These are phyloP conservation scores for Callithrix jacchus DNA, from an alignment of 2,113 vertebrate species.

Conservation along the genomic window DNA sequence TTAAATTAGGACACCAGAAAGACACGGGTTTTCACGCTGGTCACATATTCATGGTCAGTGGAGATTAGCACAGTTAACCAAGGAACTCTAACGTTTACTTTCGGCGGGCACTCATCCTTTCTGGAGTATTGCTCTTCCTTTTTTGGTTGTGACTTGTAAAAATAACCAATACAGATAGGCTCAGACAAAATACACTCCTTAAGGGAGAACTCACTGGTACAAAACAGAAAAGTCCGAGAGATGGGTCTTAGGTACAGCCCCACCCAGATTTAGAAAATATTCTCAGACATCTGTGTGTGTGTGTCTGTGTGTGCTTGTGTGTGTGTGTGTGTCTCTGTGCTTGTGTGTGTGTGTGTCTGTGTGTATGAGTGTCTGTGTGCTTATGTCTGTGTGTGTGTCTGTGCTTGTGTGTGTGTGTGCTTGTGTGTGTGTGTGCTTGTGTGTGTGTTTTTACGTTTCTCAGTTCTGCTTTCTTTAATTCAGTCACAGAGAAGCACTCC, in stretches of 20 bases:
- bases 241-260: neutral
- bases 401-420: neutral
- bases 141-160: neutral
- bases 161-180: neutral
- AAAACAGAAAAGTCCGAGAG: neutral
- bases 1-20: neutral
- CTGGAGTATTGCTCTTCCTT: neutral
- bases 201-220: neutral
- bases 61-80: neutral
- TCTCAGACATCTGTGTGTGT: neutral
- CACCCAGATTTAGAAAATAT: neutral
- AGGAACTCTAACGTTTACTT: neutral
- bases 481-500: neutral
- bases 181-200: neutral
- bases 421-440: neutral
- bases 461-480: neutral
- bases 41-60: neutral
- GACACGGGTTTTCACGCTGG: rapidly evolving
- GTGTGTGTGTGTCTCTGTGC: no score
- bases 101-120: neutral
- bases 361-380: neutral
- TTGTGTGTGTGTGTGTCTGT: rapidly evolving
- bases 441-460: neutral
- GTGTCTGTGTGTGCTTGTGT: no score
- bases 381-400: neutral